Conservation (phyloP, 1,140 invertebrate species). For the Metaphire vulgaris region DNA sequence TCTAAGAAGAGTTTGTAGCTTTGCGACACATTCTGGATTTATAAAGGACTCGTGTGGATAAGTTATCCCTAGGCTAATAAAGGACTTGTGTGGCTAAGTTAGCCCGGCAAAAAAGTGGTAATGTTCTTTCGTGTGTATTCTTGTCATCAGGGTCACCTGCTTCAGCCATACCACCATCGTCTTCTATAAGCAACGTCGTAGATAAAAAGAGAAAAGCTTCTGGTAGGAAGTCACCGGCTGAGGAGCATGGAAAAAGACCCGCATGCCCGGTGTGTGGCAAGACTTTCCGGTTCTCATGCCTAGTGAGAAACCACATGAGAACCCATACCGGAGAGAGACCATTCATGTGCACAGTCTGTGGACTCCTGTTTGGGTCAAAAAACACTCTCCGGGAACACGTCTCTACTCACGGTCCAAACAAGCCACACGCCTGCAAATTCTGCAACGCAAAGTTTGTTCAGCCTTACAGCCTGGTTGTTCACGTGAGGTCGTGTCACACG, state of each 20-base stretch:
- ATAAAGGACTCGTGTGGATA: not conserved
- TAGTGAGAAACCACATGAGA: not conserved
- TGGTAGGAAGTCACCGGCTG: not conserved
- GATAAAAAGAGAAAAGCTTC: not conserved
- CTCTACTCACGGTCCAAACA: not conserved
- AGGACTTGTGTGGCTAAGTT: not conserved
- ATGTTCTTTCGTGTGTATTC: not conserved
- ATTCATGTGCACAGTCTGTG: constrained; percentile 1
- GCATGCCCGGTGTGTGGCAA: not conserved
- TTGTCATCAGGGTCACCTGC: not conserved
- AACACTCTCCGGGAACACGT: not conserved
- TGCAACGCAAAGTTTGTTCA: constrained; percentile 98
- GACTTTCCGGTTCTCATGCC: not conserved
- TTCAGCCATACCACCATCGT: not conserved
- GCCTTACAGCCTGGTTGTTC: constrained; percentile 95
- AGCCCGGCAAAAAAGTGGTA: not conserved
- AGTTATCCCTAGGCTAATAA: not conserved
- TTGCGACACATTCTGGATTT: not conserved
- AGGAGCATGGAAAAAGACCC: not conserved
- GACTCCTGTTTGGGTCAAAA: not conserved
- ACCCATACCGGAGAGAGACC: constrained; percentile 25
- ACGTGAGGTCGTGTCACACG: constrained; percentile 82
- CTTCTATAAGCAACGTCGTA: not conserved
- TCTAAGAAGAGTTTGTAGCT: not conserved
- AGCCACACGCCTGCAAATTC: not conserved